Evolutionary conservation across 92 coral and sea anemone species (phyloP), one percentile per base, ranked within the genome.

Genomic region (Ricordea florida): DNA sequence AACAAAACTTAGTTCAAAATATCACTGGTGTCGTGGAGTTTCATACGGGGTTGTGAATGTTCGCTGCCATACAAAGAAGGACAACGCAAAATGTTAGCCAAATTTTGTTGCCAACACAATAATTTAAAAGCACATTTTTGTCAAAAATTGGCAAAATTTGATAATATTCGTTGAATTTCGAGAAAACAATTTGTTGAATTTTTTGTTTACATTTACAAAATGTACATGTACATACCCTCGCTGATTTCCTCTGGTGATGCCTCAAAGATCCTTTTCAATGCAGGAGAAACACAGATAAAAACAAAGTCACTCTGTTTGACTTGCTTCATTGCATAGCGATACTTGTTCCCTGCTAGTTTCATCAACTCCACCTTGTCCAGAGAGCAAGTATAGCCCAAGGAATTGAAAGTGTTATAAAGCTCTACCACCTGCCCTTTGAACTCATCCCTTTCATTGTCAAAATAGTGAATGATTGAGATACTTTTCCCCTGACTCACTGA

Each of bases 201-300:
- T n/a, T n/a, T n/a, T n/a, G n/a, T n/a, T n/a, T n/a, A n/a, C n/a
- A n/a, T n/a, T n/a, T n/a, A n/a, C n/a, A n/a, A n/a, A n/a, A n/a
- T n/a, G n/a, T n/a, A n/a, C n/a, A n/a, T n/a, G 17, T 45, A 62
- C 46, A 33, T 49, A 68, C 62, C 62, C 6, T 27, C 64, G 21
- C 77, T 70, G 41, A 70, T 70, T n/a, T 64, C 88, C 5, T 49
- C 66, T 10, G 25, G 24, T 14, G 63, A 47, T 5, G 60, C 83
- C 23, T 87, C 96, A 72, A 90, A 90, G 28, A 85, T 82, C 40
- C 71, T 63, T 43, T 86, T 81, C 53, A 90, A 61, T 22, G 63
- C 57, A 24, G 83, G 76, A 5, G 96, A 90, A 6, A 90, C 92
- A 59, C 96, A 86, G 14, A 90, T 52, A 29, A 90, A 86, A 23